Base-by-base conservation (phyloP, 2,113 vertebrate species). In the Orientallactaga bullata region DNA sequence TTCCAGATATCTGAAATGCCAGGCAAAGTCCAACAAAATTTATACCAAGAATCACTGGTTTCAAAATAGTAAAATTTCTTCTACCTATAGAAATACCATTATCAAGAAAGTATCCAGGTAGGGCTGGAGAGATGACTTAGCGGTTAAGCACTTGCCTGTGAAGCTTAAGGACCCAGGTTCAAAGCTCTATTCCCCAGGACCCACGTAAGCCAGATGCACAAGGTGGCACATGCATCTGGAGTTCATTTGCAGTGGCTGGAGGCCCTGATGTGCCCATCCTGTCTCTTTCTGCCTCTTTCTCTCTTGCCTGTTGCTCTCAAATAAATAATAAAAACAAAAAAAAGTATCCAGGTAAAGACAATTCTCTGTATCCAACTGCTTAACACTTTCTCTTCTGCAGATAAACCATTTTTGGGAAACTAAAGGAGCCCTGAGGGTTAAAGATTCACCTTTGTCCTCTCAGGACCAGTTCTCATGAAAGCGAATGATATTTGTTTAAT, bases 21-120 rank as follows among this genome's bases (percentile, higher is more conserved):
- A 94, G 66, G 63, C 30, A 77, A 7, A 78, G 20, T 69, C 73
- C 87, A 92, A 42, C 24, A 42, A 91, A 73, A 87, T 88, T 42
- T 82, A 94, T 5, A 58, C 35, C 32, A 85, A 85, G 69, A 82
- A n/a, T 66, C 63, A 87, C 21, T 58, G 71, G 83, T 32, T 47
- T 69, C 69, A 30, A 24, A 90, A 39, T 74, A 89, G 66, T 35
- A 80, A 87, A 77, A n/a, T 26, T n/a, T 85, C 17, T 74, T 90
- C 30, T 80, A 80, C 58, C 82, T 85, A 3, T 95, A 92, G 42
- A 47, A 88, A 93, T 42, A 77, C 89, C 86, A 65, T 42, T 32
- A 94, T 79, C 42, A 84, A 94, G 73, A 92, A 86, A 86, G 73
- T 69, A 71, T 20, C 47, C 73, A 76, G 73, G 20, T 30, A 30